Evolutionary conservation across 2,888 invertebrate species (phyloP).

Genomic region (Caenorhabditis becei): DNA sequence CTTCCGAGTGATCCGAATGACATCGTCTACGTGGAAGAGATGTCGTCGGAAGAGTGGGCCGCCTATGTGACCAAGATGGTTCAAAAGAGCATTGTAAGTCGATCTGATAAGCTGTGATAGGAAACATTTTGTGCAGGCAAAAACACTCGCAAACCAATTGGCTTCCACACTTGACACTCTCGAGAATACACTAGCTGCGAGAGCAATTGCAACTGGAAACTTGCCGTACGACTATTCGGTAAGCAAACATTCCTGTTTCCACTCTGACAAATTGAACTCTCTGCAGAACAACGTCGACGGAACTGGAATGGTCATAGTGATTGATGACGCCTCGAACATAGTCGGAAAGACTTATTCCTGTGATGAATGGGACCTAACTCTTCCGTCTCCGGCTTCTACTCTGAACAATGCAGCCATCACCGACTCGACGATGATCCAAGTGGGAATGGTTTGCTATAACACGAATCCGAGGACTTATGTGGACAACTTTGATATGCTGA

Average conservation of each 20-base stretch:
- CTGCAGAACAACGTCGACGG: conserved; percentile 55
- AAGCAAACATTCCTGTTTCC: conserved; percentile 13
- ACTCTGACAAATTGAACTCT: neutral
- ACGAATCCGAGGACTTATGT: conserved; percentile 71
- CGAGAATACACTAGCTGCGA: conserved; percentile 63
- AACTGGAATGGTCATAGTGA: conserved; percentile 60
- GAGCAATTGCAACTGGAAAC: conserved; percentile 59
- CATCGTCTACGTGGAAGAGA: conserved; percentile 75
- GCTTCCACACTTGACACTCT: conserved; percentile 61
- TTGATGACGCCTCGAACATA: conserved; percentile 61
- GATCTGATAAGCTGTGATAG: neutral
- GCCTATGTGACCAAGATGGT: conserved; percentile 69
- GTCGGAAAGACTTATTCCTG: conserved; percentile 56
- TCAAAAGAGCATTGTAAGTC: conserved; percentile 68
- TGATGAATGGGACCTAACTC: conserved; percentile 65
- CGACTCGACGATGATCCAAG: conserved; percentile 36
- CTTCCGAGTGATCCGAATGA: conserved; percentile 67
- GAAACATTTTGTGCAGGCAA: conserved; percentile 67
- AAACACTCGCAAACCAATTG: conserved; percentile 61
- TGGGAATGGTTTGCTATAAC: conserved; percentile 57
- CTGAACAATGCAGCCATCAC: conserved; percentile 35
- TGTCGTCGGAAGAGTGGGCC: conserved; percentile 73
- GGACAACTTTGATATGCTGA: conserved; percentile 68
- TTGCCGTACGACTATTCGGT: conserved; percentile 59
- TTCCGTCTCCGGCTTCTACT: conserved; percentile 38